These are phyloP conservation scores for Endotricha flammealis DNA, from an alignment of 2,888 invertebrate genomes.

Conservation along the genomic window DNA sequence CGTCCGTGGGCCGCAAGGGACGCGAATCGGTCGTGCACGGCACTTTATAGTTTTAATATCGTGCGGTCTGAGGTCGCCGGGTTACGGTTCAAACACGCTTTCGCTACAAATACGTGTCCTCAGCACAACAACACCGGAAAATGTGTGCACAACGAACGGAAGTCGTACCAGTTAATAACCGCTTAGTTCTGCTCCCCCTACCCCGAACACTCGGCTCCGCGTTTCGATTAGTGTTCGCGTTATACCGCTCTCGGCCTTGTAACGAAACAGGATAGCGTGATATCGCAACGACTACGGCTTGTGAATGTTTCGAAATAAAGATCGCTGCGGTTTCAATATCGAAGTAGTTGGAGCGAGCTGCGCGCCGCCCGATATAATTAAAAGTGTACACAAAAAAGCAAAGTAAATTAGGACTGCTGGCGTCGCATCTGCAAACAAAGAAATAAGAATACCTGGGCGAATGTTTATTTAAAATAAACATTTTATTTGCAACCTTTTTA, in stretches of 20 bases:
- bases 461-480: conserved; percentile 48
- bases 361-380: conserved; percentile 25
- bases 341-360: conserved; percentile 19
- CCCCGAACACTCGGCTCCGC: conserved; percentile 16
- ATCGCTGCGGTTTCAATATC: conserved; percentile 31
- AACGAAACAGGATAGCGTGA: conserved; percentile 14
- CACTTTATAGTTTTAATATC: conserved; percentile 77
- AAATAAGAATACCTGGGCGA: conserved; percentile 32
- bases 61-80: conserved; percentile 53
- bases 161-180: conserved; percentile 35
- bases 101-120: conserved; percentile 56
- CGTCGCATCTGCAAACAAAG: conserved; percentile 28
- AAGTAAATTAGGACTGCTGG: conserved; percentile 27
- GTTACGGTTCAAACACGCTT: conserved; percentile 54
- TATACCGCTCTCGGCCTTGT: conserved; percentile 16
- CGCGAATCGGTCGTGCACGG: conserved; percentile 50
- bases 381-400: conserved; percentile 24
- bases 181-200: conserved; percentile 26
- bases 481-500: conserved; percentile 48
- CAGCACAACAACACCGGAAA: conserved; percentile 30
- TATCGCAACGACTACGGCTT: conserved; percentile 15
- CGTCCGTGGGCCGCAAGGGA: conserved; percentile 35
- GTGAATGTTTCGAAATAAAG: conserved; percentile 18
- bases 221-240: conserved; percentile 16
- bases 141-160: conserved; percentile 32